phyloP scores from a whole-genome alignment of 2,797 vertebrate genomes.

The Darevskia nairensis region DNA sequence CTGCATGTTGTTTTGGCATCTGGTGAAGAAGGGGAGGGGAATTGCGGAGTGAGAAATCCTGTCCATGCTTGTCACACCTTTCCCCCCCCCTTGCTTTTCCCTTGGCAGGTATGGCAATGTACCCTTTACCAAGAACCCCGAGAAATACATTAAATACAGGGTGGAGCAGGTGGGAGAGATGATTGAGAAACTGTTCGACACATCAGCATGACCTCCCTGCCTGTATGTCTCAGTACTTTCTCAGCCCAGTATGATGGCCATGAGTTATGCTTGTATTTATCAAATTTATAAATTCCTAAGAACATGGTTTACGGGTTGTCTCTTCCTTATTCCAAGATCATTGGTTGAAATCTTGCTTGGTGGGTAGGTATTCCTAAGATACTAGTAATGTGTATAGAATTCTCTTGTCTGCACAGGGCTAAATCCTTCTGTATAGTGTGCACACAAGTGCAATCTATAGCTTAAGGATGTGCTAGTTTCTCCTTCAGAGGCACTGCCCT shows the following conservation, averaged over 20 bases:
- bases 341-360: background rate
- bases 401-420: background rate
- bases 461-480: background rate
- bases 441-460: background rate
- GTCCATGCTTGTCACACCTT: background rate
- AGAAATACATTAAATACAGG: slow-evolving; percentile 95
- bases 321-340: background rate
- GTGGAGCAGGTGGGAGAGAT: slow-evolving; percentile 95
- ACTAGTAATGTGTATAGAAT: background rate
- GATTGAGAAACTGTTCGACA: slow-evolving; percentile 97
- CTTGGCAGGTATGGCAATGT: slow-evolving; percentile 87
- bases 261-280: slow-evolving; percentile 61
- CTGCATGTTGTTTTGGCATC: background rate
- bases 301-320: slow-evolving; percentile 35
- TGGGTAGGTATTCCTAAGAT: background rate
- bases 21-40: background rate
- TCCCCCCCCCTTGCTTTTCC: background rate
- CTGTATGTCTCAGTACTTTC: slow-evolving; percentile 30
- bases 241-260: slow-evolving; percentile 53
- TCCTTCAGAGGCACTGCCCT: background rate
- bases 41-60: background rate
- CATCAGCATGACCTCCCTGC: slow-evolving; percentile 84
- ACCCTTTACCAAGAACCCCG: slow-evolving; percentile 96
- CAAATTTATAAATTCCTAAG: slow-evolving; percentile 74
- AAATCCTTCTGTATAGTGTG: background rate